Base-by-base conservation (phyloP, 2,797 vertebrate genomes). In the Smutsia temminckii region DNA sequence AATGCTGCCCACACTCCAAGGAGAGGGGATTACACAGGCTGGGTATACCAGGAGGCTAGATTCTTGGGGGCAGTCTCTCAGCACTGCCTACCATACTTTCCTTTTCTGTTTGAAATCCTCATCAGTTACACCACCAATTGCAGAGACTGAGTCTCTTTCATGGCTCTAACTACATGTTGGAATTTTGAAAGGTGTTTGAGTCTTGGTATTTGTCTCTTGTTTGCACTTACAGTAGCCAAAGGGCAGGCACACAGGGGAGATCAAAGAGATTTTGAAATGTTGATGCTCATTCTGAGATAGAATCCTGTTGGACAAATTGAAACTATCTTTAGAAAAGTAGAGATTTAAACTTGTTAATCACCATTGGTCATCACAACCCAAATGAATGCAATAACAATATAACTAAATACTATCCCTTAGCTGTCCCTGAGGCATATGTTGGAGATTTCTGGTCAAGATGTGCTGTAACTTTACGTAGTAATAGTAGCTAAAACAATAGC, bases 141-240 rank as follows among this genome's bases (percentile, higher is more conserved):
- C 49, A 77, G 85, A 75, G 69, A 51, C 59, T 78, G 29, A 7
- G 11, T 68, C 64, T 55, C 78, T 69, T 85, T 51, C 66, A n/a
- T 46, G 37, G 8, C n/a, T 64, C 51, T 87, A 59, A n/a, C 29
- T 25, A 21, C 37, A 83, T 87, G 66, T 14, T 90, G 4, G 66
- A 75, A 57, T 64, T 90, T 87, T 88, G 59, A 90, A 61, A 94
- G 77, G 40, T 25, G 1, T 85, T 75, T n/a, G 32, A 89, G 83
- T 78, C 21, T 92, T 83, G n/a, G 21, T 32, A 10, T 63, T 95
- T 40, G 77, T 72, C 49, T 68, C 55, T 80, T 91, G 5, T 85
- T 72, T 92, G 29, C 23, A 68, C 12, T 20, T 11, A 29, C 21
- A 59, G 6, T 72, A 27, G 23, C 85, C 85, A 78, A 74, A 83